A percentile compares a stretch with the other conserved stretches of the same genome.
phyloP scores from a whole-genome alignment of 1,140 invertebrate species.

The Anastrepha obliqua region DNA sequence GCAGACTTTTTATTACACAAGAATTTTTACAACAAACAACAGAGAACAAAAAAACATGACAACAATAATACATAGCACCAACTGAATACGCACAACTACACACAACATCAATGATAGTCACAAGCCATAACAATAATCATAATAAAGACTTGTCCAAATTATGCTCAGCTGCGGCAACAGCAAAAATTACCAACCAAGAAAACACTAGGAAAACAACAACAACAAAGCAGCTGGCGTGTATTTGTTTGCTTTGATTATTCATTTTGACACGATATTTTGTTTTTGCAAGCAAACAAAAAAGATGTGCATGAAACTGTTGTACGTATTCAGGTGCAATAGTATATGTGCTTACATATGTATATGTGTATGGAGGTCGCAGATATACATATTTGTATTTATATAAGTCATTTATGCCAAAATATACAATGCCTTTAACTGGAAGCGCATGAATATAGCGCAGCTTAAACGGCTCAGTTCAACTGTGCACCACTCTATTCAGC shows the following conservation, averaged over 20 bases:
- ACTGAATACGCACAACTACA: neutral
- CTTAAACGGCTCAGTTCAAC: neutral
- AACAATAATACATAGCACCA: too few relatives aligned
- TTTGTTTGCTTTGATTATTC: constrained; percentile 14
- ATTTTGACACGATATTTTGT: constrained; percentile 32
- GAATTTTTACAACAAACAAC: too few relatives aligned
- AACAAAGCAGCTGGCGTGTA: neutral
- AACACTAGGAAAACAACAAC: neutral
- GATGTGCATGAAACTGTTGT: neutral
- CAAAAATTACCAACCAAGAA: neutral
- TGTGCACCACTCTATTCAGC: too few relatives aligned
- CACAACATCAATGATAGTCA: neutral
- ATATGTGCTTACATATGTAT: neutral
- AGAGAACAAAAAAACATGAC: too few relatives aligned
- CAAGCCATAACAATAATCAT: neutral
- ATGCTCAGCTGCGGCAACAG: neutral
- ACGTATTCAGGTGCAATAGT: neutral
- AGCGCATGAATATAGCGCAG: neutral
- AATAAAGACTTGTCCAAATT: constrained; percentile 20
- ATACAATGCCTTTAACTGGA: neutral
- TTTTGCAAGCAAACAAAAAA: constrained; percentile 19
- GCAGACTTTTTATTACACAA: too few relatives aligned
- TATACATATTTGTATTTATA: neutral
- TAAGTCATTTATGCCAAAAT: neutral
- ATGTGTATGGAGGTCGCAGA: neutral